A percentile compares a stretch with the other conserved stretches of the same genome.
phyloP scores from a whole-genome alignment of 2,797 vertebrate genomes.

The Ceryle rudis region DNA sequence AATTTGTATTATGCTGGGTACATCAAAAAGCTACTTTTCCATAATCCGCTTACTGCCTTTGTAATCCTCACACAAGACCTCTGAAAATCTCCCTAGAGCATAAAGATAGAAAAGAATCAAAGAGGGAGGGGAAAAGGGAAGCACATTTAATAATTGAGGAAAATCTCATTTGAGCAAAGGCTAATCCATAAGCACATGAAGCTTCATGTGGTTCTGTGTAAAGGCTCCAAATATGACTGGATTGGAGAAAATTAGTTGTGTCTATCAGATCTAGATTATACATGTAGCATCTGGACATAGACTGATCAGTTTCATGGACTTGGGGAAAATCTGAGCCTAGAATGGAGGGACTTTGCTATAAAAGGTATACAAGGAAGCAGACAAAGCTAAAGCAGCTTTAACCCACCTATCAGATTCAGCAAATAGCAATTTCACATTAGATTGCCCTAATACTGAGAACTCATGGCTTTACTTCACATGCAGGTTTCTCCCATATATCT shows the following conservation, averaged over 20 bases:
- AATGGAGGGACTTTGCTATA: not conserved
- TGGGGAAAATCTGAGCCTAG: not conserved
- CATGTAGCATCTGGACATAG: not conserved
- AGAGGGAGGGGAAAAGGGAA: not conserved
- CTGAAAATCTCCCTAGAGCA: constrained; percentile 25
- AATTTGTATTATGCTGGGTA: constrained; percentile 36
- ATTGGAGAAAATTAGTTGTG: not conserved
- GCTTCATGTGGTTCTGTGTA: not conserved
- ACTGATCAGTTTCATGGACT: not conserved
- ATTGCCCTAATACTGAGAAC: not conserved
- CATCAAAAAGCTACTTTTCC: constrained; percentile 45
- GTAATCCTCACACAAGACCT: constrained; percentile 33
- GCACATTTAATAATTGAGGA: constrained; percentile 4
- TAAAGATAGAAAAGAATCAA: constrained; percentile 1
- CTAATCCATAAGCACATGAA: not conserved
- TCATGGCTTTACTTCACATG: not conserved
- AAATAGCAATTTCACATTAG: not conserved
- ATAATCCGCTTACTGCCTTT: constrained; percentile 50
- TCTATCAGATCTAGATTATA: not conserved
- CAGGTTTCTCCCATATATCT: not conserved
- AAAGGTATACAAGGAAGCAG: not conserved
- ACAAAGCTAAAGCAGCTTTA: not conserved
- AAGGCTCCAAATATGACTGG: not conserved
- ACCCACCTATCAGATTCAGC: not conserved
- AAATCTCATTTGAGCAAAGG: constrained; percentile 28